Percentiles rank a stretch among this genome's conserved stretches.
phyloP scores from a whole-genome alignment of 2,888 invertebrate genomes.

The Buathra laborator region DNA sequence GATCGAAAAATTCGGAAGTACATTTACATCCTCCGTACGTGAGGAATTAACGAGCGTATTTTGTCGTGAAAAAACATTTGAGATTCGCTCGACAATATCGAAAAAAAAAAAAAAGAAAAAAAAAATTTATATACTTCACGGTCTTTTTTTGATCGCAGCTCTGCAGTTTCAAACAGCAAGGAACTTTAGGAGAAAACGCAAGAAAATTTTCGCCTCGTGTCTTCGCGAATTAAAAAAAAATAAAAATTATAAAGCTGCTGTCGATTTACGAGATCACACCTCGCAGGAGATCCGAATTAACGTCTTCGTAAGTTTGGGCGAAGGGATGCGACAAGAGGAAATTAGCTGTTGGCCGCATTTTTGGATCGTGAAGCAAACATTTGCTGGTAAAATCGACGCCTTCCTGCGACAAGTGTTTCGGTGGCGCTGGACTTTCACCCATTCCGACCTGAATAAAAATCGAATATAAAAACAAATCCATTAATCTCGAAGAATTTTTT shows the following conservation, averaged over 20 bases:
- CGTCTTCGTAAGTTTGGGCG: conserved; percentile 85
- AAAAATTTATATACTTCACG: background rate
- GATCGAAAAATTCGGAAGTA: no score
- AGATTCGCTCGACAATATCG: conserved; percentile 44
- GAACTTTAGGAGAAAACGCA: conserved; percentile 16
- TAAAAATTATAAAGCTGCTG: no score
- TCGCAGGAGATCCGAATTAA: conserved; percentile 78
- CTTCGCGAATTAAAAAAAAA: conserved; percentile 7
- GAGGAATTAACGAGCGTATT: background rate
- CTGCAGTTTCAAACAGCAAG: conserved; percentile 9
- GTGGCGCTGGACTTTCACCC: conserved; percentile 93
- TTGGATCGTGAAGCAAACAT: conserved; percentile 94
- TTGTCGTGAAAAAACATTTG: conserved; percentile 18
- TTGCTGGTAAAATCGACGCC: conserved; percentile 92
- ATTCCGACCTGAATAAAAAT: conserved; percentile 93
- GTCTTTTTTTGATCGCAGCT: background rate
- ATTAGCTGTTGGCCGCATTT: conserved; percentile 89
- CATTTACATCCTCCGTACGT: no score
- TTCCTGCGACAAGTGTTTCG: conserved; percentile 92
- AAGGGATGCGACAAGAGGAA: conserved; percentile 92
- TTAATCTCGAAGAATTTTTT: background rate
- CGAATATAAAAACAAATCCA: conserved; percentile 73
- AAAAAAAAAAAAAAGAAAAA: conserved; percentile 8
- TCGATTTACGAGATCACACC: conserved; percentile 54
- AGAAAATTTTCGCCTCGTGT: background rate